phyloP scores from a whole-genome alignment of 2,888 invertebrate species.

The Pediacus dermestoides region DNA sequence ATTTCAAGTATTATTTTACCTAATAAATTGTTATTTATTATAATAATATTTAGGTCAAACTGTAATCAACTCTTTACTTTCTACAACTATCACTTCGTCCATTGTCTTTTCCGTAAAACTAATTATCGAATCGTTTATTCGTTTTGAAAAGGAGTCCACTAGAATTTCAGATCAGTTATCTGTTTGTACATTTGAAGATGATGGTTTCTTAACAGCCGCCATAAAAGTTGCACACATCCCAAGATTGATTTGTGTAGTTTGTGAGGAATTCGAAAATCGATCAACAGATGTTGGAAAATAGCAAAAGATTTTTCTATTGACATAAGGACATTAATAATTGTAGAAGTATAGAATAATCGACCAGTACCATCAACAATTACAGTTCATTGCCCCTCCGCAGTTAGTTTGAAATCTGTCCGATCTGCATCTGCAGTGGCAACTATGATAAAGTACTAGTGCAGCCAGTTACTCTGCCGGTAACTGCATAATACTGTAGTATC shows the following conservation, averaged over 20 bases:
- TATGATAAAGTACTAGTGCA: slow-evolving; percentile 38
- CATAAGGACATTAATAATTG: slow-evolving; percentile 31
- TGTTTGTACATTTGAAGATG: slow-evolving; percentile 1
- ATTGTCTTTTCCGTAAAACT: too few species aligned
- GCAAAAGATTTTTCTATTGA: slow-evolving; percentile 28
- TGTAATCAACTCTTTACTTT: too few species aligned
- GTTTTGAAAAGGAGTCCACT: too few species aligned
- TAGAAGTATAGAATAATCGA: slow-evolving; percentile 34
- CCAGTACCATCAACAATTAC: slow-evolving; percentile 42
- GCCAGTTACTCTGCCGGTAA: slow-evolving; percentile 25
- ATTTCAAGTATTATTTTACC: too few species aligned
- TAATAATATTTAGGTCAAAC: too few species aligned
- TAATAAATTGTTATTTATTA: too few species aligned
- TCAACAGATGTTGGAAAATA: slow-evolving; percentile 35
- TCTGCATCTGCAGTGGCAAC: slow-evolving; percentile 40
- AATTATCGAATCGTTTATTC: too few species aligned
- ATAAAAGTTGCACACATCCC: too few species aligned
- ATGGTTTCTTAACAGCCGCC: too few species aligned
- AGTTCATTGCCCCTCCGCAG: slow-evolving; percentile 40
- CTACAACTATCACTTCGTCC: too few species aligned
- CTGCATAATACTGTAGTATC: slow-evolving; percentile 25
- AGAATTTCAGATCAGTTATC: too few species aligned
- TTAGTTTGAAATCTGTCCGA: slow-evolving; percentile 41
- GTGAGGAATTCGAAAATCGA: slow-evolving; percentile 35
- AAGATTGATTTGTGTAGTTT: slow-evolving; percentile 32